A percentile compares a stretch with the other conserved stretches of the same genome.
These are phyloP conservation scores for Cephalopachus bancanus DNA, from an alignment of 2,797 vertebrate genomes.

Conservation along the genomic window DNA sequence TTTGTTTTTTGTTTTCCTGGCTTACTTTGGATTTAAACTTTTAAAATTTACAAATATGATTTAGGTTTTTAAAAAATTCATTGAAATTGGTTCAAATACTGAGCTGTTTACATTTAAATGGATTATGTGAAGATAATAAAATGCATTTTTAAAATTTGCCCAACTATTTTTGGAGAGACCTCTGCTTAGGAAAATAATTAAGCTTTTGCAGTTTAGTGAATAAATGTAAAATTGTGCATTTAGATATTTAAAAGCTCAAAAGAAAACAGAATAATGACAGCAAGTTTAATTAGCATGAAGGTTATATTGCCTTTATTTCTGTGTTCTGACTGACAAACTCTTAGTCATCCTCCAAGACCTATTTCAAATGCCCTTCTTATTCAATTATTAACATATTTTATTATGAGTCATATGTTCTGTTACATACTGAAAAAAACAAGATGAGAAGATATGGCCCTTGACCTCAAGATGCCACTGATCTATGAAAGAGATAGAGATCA, in stretches of 20 bases:
- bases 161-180: neutral
- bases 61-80: neutral
- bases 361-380: slow-evolving; percentile 7
- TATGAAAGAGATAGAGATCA: neutral
- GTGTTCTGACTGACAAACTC: neutral
- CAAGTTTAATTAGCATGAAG: slow-evolving; percentile 6
- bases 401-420: slow-evolving; percentile 14
- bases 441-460: neutral
- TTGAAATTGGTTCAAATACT: neutral
- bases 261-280: neutral
- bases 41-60: neutral
- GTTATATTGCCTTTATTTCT: neutral
- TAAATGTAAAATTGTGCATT: neutral
- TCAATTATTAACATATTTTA: slow-evolving; percentile 24
- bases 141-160: neutral
- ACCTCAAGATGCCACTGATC: neutral
- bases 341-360: neutral
- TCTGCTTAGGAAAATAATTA: slow-evolving; percentile 1
- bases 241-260: slow-evolving; percentile 16
- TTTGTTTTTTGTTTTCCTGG: neutral
- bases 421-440: neutral
- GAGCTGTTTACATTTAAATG: neutral
- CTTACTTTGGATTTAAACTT: neutral
- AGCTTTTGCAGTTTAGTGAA: neutral
- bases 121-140: slow-evolving; percentile 42